Evolutionary conservation across 1,140 invertebrate species (phyloP), one percentile per base, ranked within the genome.

Genomic region (Zaprionus tsacasi): DNA sequence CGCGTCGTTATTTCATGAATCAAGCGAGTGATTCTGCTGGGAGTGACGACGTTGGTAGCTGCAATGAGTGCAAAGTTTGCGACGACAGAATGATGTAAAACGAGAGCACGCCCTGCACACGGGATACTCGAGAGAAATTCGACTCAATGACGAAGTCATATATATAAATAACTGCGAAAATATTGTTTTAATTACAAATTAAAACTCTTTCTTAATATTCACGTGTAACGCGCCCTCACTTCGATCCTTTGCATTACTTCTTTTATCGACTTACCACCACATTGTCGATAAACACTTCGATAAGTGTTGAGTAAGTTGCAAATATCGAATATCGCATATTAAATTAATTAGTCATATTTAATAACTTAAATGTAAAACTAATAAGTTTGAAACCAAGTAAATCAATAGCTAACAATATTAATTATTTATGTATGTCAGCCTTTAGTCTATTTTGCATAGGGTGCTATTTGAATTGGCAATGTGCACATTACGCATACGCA

Each of bases 1-100:
- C 76, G 64, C 67, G 71, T 71, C 38, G 54, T 45, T 66, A 38
- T 61, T 86, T 90, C 88, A 91, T 91, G 88, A 91, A 91, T 91
- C 76, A 91, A 91, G 74, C 65, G 88, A 88, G 82, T 91, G 88
- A 91, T 91, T 70, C 66, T 52, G 52, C 61, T 17, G 21, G 2
- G 54, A 50, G 55, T 76, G 80, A 75, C 78, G 79, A 66, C 60
- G 48, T 67, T 43, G 54, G 33, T 13, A 3, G 40, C 13, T 45
- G 40, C 40, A 45, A 45, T 48, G 21, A 25, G 76, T 75, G 45
- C 72, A 73, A 79, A 61, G 69, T 30, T 65, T 65, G 17, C 27
- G 3, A 2, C 1, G 3, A 15, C 7, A 25, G 12, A 81, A 55
- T 72, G 54, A 70, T 70, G 69, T 54, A 76, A 70, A 73, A 40